Percentiles rank a stretch among this genome's conserved stretches.
These are phyloP conservation scores for Taxidea taxus DNA, from an alignment of 2,113 vertebrate species.

Conservation along the genomic window DNA sequence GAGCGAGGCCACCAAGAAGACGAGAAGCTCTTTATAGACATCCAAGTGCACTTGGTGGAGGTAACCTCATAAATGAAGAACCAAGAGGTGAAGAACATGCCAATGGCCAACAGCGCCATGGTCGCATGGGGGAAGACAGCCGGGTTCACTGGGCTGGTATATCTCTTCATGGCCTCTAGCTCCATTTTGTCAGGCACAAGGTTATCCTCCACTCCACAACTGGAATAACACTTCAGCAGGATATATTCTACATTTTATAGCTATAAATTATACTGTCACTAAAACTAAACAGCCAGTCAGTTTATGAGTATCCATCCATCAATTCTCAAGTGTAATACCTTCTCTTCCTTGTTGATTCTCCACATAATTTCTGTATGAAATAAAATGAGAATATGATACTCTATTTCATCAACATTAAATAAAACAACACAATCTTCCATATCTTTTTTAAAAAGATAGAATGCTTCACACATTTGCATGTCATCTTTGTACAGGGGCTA, in stretches of 20 bases:
- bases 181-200: conserved; percentile 77
- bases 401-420: not conserved
- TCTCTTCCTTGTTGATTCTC: not conserved
- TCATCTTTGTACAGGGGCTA: not conserved
- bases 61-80: conserved; percentile 87
- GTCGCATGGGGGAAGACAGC: conserved; percentile 97
- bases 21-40: conserved; percentile 73
- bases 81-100: conserved; percentile 98
- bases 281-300: not conserved
- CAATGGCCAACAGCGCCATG: conserved; percentile 94
- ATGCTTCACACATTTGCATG: not conserved
- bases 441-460: not conserved
- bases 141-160: conserved; percentile 97
- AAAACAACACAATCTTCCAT: not conserved
- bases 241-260: not conserved
- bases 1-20: conserved; percentile 95
- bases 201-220: not conserved
- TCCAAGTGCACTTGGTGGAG: not conserved
- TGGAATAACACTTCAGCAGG: not conserved
- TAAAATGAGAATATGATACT: not conserved
- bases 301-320: not conserved
- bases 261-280: not conserved
- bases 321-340: not conserved
- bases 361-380: not conserved
- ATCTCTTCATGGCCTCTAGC: conserved; percentile 94